Evolutionary conservation across 2,113 vertebrate species (phyloP).

Genomic region (Lepidothrix coronata): DNA sequence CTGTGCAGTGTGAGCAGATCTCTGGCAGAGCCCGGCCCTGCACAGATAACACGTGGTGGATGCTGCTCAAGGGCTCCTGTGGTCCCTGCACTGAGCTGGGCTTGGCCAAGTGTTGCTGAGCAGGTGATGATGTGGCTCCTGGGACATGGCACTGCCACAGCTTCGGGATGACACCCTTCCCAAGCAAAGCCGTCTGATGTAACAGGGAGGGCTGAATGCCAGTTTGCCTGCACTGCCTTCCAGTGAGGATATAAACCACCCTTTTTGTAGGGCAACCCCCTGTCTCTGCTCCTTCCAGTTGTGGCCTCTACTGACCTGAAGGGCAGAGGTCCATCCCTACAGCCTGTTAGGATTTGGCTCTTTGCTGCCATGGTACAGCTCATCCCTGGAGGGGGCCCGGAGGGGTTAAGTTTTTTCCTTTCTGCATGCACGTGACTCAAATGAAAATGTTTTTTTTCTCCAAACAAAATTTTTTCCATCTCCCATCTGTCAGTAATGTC

Average conservation of each 20-base stretch:
- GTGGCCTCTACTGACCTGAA: neutral
- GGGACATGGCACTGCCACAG: neutral
- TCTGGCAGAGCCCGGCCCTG: neutral
- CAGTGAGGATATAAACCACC: neutral
- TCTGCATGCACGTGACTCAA: neutral
- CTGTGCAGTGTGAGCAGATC: neutral
- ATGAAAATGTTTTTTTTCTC: neutral
- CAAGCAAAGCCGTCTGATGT: neutral
- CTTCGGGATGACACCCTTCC: neutral
- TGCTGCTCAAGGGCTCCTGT: neutral
- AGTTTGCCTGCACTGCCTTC: neutral
- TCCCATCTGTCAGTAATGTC: conserved; percentile 65
- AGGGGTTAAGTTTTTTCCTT: conserved; percentile 20
- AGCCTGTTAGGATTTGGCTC: fast-evolving
- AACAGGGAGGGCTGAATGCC: neutral
- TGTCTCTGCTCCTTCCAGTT: neutral
- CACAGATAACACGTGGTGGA: fast-evolving
- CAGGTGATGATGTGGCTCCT: neutral
- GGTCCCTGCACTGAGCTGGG: neutral
- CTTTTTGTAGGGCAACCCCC: neutral
- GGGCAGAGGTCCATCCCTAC: neutral
- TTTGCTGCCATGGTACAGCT: neutral
- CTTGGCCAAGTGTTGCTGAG: neutral
- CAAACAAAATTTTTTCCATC: neutral
- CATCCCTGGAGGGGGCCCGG: fast-evolving